Evolutionary conservation across 2,113 vertebrate species (phyloP), one percentile per base, ranked within the genome.

Genomic region (Pao palembangensis): DNA sequence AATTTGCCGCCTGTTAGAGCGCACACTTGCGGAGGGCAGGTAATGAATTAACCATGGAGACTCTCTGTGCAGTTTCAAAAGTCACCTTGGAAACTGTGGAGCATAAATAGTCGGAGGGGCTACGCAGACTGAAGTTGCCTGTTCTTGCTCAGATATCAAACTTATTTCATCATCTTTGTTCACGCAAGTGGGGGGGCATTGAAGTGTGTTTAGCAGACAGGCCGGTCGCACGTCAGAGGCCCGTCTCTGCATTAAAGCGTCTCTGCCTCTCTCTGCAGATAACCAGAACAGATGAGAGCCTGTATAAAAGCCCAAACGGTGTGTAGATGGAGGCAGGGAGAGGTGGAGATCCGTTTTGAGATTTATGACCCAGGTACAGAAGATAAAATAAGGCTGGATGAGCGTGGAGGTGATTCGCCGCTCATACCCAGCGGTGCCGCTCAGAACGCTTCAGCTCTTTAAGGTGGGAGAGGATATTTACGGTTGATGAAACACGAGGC

Each of bases 401-500:
- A 61, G 71, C 64, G 54, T 11, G 65, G 76, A 82, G 77, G 84
- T 87, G 81, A 85, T 74, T 49, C 19, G 50, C 59, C 52, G 60
- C 80, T 74, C 64, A 25, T 73, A 74, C 61, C 79, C 79, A 78
- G 81, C 83, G 82, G 82, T 74, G 31, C 64, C 61, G 61, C 61
- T 83, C 53, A 51, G 71, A 80, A 78, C 58, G 77, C 69, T 77
- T 67, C 70, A 73, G 71, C 71, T 38, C 49, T 21, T 57, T 62
- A 69, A 80, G 67, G 57, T 61, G 69, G 71, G 66, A 51, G 73
- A 71, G 83, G 78, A 78, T 71, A 71, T 78, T 75, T 65, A 71
- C 75, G 81, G 88, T 90, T 90, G 90, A 91, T 82, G 89, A 89
- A 91, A 90, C 85, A 78, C 20, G 43, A 79, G 83, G 88, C 87